Percentiles rank a stretch among this genome's conserved stretches.
Evolutionary conservation across 2,888 invertebrate species (phyloP).

Genomic region (Caradrina kadenii): DNA sequence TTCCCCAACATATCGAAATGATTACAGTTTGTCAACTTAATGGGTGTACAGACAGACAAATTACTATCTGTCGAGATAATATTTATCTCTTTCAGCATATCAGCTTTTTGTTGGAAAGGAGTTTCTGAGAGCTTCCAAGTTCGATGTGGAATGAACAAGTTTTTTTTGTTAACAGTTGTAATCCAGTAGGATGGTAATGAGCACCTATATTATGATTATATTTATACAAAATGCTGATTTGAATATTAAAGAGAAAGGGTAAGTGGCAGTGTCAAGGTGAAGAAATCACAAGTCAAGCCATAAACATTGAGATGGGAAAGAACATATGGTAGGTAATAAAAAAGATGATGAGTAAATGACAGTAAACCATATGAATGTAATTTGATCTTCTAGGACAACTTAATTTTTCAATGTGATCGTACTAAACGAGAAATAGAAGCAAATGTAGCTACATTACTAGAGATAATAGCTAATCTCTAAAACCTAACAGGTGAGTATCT

Average conservation of each 20-base stretch:
- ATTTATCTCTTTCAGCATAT: slow-evolving; percentile 40
- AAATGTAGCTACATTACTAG: not conserved
- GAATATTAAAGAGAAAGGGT: rapidly evolving
- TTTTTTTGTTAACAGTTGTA: slow-evolving; percentile 16
- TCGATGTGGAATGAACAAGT: slow-evolving; percentile 25
- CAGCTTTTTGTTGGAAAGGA: slow-evolving; percentile 39
- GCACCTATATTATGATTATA: not conserved
- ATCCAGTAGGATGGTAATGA: not conserved
- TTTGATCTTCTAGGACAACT: not conserved
- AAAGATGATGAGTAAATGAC: not conserved
- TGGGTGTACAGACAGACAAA: slow-evolving; percentile 55
- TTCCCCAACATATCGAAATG: slow-evolving; percentile 35
- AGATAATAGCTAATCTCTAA: not conserved
- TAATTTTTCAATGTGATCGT: too few species aligned
- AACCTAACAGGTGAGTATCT: too few species aligned
- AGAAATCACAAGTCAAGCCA: too few species aligned
- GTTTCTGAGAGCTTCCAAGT: slow-evolving; percentile 35
- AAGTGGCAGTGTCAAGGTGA: too few species aligned
- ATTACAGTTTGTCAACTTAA: slow-evolving; percentile 49
- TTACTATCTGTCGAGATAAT: slow-evolving; percentile 48
- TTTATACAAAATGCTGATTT: not conserved
- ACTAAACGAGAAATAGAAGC: not conserved
- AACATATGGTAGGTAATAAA: too few species aligned
- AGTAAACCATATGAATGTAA: not conserved
- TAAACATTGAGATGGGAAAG: too few species aligned